Base-by-base conservation (phyloP, 2,797 vertebrate genomes). In the Enteromius argenteus region DNA sequence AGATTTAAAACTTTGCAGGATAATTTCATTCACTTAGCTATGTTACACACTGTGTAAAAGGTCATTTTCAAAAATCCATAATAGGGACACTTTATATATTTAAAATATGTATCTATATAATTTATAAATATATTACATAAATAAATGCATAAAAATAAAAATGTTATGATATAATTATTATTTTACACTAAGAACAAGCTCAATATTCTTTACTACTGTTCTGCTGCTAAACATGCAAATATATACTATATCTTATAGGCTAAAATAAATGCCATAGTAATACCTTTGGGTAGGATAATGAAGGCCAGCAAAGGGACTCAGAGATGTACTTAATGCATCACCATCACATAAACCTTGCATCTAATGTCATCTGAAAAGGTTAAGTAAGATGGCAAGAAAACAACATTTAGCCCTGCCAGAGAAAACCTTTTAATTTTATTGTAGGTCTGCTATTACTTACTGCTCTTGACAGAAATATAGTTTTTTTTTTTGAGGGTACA, bases 311-410 rank as follows among this genome's bases (percentile, higher is more conserved):
- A 67, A 67, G 44, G 44, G 1, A 64, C 13, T 39, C 9, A 5
- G 11, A 60, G 23, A 27, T 60, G 27, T 49, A 49, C 44, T 67
- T 67, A 46, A 37, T 64, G 66, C 15, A 83, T 75, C n/a, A 39
- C 39, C 46, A 83, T 83, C 46, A 67, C 46, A 67, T 67, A 62
- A 21, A 58, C 51, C 71, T 74, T 30, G 60, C 19, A 60, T 35
- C 60, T 75, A 37, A 75, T 83, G 5, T 51, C 60, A 19, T 66
- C 15, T 60, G n/a, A 75, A 83, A 83, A 83, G 71, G 44, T 62
- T 66, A 67, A 79, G 32, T 37, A 53, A 49, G 30, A 66, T 27
- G 42, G 32, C 44, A 3, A 35, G 7, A 67, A 17, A 21, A 19
- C 19, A 81, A 64, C 17, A 83, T 37, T 75, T 37, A 39, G 32